These are phyloP conservation scores for Ahaetulla prasina DNA, from an alignment of 2,113 vertebrate genomes.

Conservation along the genomic window DNA sequence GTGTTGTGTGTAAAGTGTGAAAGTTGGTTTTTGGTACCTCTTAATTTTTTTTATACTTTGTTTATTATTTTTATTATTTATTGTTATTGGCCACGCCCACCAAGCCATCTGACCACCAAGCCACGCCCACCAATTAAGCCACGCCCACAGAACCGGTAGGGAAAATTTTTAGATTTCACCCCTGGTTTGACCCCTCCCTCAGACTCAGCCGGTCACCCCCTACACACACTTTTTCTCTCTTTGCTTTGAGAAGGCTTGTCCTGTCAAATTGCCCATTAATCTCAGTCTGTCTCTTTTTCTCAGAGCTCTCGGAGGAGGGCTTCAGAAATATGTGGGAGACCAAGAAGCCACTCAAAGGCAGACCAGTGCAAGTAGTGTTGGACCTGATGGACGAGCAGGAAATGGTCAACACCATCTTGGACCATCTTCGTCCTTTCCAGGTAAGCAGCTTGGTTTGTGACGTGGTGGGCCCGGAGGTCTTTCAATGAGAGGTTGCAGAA, in stretches of 20 bases:
- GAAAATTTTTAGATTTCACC: no score
- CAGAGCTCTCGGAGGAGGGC: neutral
- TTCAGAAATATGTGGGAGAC: neutral
- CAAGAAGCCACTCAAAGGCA: neutral
- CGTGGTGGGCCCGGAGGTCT: neutral
- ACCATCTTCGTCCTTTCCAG: neutral
- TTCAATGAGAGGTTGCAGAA: neutral
- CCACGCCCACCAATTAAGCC: no score
- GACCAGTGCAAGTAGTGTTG: neutral
- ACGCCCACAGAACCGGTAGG: no score
- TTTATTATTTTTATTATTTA: no score
- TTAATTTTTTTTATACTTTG: no score
- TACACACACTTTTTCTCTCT: neutral
- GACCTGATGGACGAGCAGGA: neutral
- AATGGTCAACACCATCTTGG: neutral
- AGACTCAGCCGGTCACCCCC: no score
- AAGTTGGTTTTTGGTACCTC: no score
- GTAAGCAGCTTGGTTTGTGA: neutral
- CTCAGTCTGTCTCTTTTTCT: neutral
- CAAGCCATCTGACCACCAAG: no score
- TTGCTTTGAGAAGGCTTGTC: neutral
- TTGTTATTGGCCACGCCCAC: no score
- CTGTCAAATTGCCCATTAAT: no score
- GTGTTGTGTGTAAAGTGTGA: no score
- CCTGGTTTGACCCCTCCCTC: neutral